phyloP scores from a whole-genome alignment of 2,888 invertebrate species.

The Cinara cedri region DNA sequence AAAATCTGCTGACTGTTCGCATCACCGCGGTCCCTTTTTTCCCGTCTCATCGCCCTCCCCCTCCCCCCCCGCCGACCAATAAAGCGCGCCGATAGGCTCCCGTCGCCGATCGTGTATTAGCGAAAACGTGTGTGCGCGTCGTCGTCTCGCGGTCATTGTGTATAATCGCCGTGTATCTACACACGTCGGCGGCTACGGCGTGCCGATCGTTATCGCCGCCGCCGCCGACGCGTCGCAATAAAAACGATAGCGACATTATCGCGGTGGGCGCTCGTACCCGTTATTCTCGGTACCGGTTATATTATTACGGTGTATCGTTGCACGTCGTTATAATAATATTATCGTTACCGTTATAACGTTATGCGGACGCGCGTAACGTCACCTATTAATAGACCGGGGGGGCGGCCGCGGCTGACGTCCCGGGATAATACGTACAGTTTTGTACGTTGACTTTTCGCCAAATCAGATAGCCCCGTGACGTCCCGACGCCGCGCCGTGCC shows the following conservation, averaged over 20 bases:
- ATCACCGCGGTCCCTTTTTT: no score
- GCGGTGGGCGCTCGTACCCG: no score
- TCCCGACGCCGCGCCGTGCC: background rate
- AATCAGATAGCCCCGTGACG: slow-evolving; percentile 4
- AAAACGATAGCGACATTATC: no score
- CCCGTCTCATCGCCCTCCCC: background rate
- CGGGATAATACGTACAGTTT: background rate
- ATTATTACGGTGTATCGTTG: no score
- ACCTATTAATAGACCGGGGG: background rate
- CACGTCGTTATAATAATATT: no score
- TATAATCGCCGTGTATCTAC: no score
- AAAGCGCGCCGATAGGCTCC: background rate
- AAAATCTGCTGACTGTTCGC: slow-evolving; percentile 33
- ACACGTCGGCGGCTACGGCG: no score
- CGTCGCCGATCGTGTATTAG: no score
- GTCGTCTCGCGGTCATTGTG: no score
- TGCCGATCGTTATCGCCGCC: no score
- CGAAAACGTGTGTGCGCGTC: background rate
- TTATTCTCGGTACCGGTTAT: background rate
- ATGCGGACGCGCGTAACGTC: background rate
- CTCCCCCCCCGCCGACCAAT: background rate
- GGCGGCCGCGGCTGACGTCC: background rate
- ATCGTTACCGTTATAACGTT: no score
- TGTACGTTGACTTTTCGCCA: background rate
- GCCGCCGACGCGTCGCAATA: no score